Evolutionary conservation across 37 sponge, comb jelly and placozoan species (phyloP), one percentile per base, ranked within the genome.

Genomic region (Theonella swinhoei): DNA sequence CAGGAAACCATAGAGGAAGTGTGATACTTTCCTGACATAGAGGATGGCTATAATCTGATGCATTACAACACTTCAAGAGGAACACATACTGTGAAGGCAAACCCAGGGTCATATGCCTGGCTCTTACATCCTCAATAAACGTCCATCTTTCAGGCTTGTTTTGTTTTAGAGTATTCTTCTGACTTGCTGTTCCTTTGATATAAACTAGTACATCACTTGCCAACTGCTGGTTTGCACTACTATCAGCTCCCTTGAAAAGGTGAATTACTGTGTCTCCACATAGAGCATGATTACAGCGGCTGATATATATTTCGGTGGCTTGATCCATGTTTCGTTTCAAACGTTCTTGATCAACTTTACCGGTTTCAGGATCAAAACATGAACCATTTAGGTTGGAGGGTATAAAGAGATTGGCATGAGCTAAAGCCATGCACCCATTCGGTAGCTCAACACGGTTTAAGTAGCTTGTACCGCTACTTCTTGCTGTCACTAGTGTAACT

Each of bases 251-350:
- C 32, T 67, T 85, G 38, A 77, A 85, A 14, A 76, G 61, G 23
- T 68, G 61, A 36, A 85, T 85, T 20, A 31, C 60, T 23, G 85
- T 76, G 22, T 77, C 71, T 30, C 85, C 78, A 77, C 85, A 85
- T 4, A 70, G 71, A 60, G 70, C 39, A 32, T 25, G 35, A 42
- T 76, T 77, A 28, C 33, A 40, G 2, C 72, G 54, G 7, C 68
- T 29, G 39, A 83, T 74, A 39, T 83, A 83, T 29, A 74, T 47
- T 25, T 83, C 84, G 25, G 47, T 83, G 14, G 83, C 83, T 33
- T 22, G 19, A 11, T 82, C 63, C 35, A 82, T 25, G 62, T 82
- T 82, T 26, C 26, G 7, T 11, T 25, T 26, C 2, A 70, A 39
- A 20, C 24, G 70, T 35, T 58, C 62, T 28, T 70, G 34, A 43